Evolutionary conservation across 2,113 vertebrate genomes (phyloP).

Genomic region (Lampris incognitus): DNA sequence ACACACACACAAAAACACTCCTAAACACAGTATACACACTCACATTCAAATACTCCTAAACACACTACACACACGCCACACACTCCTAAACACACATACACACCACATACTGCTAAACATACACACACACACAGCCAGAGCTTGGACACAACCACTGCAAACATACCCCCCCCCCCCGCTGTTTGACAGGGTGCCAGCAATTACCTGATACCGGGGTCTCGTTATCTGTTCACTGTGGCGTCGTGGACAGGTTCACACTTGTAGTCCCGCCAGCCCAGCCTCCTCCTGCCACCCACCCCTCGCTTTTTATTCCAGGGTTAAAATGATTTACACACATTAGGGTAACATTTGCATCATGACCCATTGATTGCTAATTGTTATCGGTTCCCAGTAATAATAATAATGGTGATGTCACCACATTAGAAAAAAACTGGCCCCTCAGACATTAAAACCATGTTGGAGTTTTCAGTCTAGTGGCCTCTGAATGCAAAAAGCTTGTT

Average conservation of each 20-base stretch:
- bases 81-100: background rate
- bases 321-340: background rate
- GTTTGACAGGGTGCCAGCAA: conserved; percentile 78
- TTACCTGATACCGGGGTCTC: conserved; percentile 76
- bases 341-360: too few species aligned
- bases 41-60: too few species aligned
- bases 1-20: background rate
- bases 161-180: conserved; percentile 73
- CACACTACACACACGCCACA: too few species aligned
- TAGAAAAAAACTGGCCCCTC: too few species aligned
- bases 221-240: conserved; percentile 61
- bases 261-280: conserved; percentile 43
- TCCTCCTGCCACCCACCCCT: conserved; percentile 15
- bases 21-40: too few species aligned
- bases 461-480: too few species aligned
- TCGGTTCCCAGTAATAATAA: too few species aligned
- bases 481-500: too few species aligned
- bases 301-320: background rate
- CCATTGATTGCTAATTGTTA: too few species aligned
- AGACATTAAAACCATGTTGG: too few species aligned
- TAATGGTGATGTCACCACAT: too few species aligned
- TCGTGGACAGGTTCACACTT: conserved; percentile 73
- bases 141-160: conserved; percentile 39
- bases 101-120: background rate
- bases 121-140: too few species aligned